Conservation (phyloP, 2,113 vertebrate genomes). For the Myodes glareolus region DNA sequence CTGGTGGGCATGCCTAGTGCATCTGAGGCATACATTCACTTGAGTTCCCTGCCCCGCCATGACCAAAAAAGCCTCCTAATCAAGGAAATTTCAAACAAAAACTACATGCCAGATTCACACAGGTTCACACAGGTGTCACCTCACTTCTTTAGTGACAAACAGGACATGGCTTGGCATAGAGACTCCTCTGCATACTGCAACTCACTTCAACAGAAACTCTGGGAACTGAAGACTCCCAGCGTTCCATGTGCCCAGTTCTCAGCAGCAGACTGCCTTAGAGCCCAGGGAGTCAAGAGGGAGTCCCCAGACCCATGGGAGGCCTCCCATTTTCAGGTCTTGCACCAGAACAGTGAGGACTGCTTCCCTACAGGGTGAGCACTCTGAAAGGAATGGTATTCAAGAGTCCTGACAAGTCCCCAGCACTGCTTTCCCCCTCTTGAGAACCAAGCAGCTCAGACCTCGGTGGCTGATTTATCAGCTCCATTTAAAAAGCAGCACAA, state of each 20-base stretch:
- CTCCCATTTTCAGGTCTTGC: conserved; percentile 87
- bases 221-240: neutral
- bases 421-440: conserved; percentile 82
- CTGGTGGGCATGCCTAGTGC: neutral
- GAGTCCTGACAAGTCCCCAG: conserved; percentile 84
- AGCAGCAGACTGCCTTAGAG: conserved; percentile 61
- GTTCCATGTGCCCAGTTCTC: neutral
- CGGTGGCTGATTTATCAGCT: conserved; percentile 88
- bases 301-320: conserved; percentile 81
- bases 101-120: neutral
- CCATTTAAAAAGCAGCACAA: conserved; percentile 86
- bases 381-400: conserved; percentile 83
- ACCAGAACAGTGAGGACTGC: conserved; percentile 88
- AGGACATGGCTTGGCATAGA: neutral
- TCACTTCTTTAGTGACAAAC: neutral
- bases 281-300: conserved; percentile 88
- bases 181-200: neutral
- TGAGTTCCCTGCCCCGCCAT: neutral
- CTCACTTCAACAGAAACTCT: neutral
- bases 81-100: neutral
- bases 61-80: neutral
- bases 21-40: neutral
- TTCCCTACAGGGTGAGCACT: conserved; percentile 85
- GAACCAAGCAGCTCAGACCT: conserved; percentile 83
- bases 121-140: neutral